Evolutionary conservation across 1,140 invertebrate genomes (phyloP), one percentile per base, ranked within the genome.

Genomic region (Pseudoatta argentina): DNA sequence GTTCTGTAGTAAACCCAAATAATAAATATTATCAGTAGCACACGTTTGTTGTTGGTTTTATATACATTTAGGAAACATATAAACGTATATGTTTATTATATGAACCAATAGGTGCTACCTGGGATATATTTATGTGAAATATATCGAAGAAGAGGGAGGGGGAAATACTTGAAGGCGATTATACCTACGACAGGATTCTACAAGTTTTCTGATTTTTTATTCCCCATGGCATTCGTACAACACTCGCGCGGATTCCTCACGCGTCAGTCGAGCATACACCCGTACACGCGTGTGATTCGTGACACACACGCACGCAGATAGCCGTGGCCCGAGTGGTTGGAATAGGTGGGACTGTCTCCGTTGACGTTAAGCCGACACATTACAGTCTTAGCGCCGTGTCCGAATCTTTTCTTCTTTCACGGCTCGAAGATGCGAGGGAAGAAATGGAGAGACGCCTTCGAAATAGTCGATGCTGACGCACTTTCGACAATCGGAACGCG

Each of bases 361-460:
- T 48, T 91, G 91, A 91, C 91, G 91, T 91, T 91, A 91, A 91
- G 90, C 91, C 90, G 91, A 91, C 91, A 91, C 88, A 87, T 91
- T 89, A 91, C 89, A 79, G 87, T 81, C 90, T 81, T 86, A 55
- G 85, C 59, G 55, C 66, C 81, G 86, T 27, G 75, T 85, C 79
- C 75, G 88, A 87, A 85, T 82, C 77, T 63, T 73, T 79, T 86
- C 61, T 75, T 57, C 69, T 39, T 51, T 34, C 24, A 21, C 61
- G 4, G 30, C 69, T 24, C 24, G 34, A 67, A 61, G 21, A 44
- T 27, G 57, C 67, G 59, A 61, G 57, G 53, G 51, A 39, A 81
- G 64, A 59, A 87, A 85, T 55, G 73, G 39, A 71, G 78, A 76
- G 72, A 71, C 72, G 85, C 18, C 34, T 79, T 71, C 59, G 88